Conservation (phyloP, 2,888 invertebrate species). For the Anorthoa munda region DNA sequence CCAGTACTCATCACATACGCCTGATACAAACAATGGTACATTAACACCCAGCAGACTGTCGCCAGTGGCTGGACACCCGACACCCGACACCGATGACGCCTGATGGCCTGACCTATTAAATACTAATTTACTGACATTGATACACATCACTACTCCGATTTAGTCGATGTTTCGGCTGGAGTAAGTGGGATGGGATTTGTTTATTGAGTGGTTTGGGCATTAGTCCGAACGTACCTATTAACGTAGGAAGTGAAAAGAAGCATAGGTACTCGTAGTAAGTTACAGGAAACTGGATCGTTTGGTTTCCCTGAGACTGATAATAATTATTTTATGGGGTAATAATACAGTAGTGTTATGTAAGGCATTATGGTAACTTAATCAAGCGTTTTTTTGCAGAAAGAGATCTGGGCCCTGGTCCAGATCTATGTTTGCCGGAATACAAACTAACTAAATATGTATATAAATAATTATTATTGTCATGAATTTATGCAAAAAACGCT, state of each 20-base stretch:
- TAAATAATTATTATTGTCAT: too few relatives aligned
- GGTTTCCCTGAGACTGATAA: too few relatives aligned
- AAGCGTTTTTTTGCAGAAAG: too few relatives aligned
- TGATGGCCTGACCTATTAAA: slow-evolving; percentile 70
- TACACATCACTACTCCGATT: slow-evolving; percentile 60
- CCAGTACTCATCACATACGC: slow-evolving; percentile 13
- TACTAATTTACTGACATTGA: slow-evolving; percentile 63
- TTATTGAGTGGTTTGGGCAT: slow-evolving; percentile 13
- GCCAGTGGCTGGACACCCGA: slow-evolving; percentile 54
- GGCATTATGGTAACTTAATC: too few relatives aligned
- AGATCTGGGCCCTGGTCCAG: too few relatives aligned
- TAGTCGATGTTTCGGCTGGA: slow-evolving; percentile 48
- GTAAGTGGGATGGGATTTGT: slow-evolving; percentile 26
- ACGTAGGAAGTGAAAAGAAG: neutral
- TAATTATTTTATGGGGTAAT: too few relatives aligned
- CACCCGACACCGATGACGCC: slow-evolving; percentile 51
- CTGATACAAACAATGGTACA: slow-evolving; percentile 54
- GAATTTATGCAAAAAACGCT: too few relatives aligned
- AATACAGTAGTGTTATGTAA: too few relatives aligned
- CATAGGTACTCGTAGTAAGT: too few relatives aligned
- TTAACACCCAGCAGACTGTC: slow-evolving; percentile 61
- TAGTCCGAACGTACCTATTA: neutral
- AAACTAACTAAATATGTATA: too few relatives aligned
- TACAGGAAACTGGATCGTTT: too few relatives aligned
- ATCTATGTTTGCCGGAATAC: too few relatives aligned